A percentile compares a stretch with the other conserved stretches of the same genome.
Evolutionary conservation across 2,888 invertebrate species (phyloP).

Genomic region (Pheosia gnoma): DNA sequence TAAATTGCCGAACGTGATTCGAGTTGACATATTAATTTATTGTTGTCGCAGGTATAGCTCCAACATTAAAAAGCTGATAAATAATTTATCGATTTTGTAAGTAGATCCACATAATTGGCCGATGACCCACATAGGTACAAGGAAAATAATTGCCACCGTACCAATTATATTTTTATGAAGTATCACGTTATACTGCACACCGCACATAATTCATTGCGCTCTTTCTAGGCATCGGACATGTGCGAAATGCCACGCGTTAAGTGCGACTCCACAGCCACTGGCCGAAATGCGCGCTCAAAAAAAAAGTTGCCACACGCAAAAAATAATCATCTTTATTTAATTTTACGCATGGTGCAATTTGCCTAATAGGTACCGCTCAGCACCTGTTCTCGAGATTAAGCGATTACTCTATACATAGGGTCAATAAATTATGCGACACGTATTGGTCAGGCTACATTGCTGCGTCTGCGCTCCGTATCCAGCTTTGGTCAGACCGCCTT

Average conservation of each 20-base stretch:
- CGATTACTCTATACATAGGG: constrained; percentile 49
- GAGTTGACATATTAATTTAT: background rate
- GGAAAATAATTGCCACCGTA: constrained; percentile 32
- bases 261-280: constrained; percentile 22
- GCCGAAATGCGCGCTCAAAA: constrained; percentile 14
- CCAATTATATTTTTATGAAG: too few relatives aligned
- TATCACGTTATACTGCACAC: too few relatives aligned
- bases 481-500: constrained; percentile 56
- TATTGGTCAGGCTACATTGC: constrained; percentile 47
- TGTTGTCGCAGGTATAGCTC: background rate
- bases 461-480: constrained; percentile 35
- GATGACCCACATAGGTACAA: constrained; percentile 30
- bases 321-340: constrained; percentile 24
- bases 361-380: constrained; percentile 49
- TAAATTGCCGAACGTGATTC: background rate
- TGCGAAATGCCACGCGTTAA: constrained; percentile 47
- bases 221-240: constrained; percentile 43
- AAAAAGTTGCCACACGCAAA: constrained; percentile 27
- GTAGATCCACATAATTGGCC: constrained; percentile 27
- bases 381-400: constrained; percentile 61
- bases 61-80: constrained; percentile 6
- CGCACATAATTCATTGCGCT: constrained; percentile 37
- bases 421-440: constrained; percentile 59
- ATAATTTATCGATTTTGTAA: constrained; percentile 5
- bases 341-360: constrained; percentile 42